These are phyloP conservation scores for Pogonognathellus flavescens DNA, from an alignment of 1,140 invertebrate species.

Conservation along the genomic window DNA sequence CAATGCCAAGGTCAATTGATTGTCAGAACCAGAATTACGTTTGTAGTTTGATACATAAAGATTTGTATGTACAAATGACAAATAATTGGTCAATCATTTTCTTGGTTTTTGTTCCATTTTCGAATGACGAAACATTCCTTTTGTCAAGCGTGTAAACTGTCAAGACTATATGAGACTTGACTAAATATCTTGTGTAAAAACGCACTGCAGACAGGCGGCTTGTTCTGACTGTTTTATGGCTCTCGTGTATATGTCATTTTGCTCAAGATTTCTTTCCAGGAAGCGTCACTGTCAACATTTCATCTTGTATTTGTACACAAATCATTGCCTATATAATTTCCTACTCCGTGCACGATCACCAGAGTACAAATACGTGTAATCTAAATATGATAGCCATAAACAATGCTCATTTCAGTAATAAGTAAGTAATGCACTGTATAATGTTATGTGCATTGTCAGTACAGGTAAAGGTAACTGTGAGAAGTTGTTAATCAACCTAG, in stretches of 20 bases:
- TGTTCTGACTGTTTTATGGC: constrained; percentile 37
- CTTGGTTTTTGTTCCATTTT: not conserved
- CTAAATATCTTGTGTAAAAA: not conserved
- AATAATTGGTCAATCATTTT: not conserved
- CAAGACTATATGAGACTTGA: constrained; percentile 17
- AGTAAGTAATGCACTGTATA: no score
- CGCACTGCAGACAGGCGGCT: constrained; percentile 22
- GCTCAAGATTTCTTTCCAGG: not conserved
- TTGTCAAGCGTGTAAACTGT: constrained; percentile 46
- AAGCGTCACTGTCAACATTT: constrained; percentile 38
- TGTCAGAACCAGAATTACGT: no score
- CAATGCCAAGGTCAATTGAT: no score
- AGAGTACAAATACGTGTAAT: no score
- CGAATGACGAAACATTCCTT: not conserved
- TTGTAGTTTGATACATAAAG: no score
- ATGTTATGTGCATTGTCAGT: no score
- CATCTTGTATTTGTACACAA: constrained; percentile 12
- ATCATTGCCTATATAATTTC: not conserved
- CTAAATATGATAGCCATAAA: no score
- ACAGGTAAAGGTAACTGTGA: not conserved
- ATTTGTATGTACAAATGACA: not conserved
- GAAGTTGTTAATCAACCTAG: constrained; percentile 27
- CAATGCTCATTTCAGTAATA: no score
- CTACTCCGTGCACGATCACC: not conserved
- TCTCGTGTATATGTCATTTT: not conserved